These are phyloP conservation scores for Mantis religiosa DNA, from an alignment of 2,888 invertebrate genomes.

Conservation along the genomic window DNA sequence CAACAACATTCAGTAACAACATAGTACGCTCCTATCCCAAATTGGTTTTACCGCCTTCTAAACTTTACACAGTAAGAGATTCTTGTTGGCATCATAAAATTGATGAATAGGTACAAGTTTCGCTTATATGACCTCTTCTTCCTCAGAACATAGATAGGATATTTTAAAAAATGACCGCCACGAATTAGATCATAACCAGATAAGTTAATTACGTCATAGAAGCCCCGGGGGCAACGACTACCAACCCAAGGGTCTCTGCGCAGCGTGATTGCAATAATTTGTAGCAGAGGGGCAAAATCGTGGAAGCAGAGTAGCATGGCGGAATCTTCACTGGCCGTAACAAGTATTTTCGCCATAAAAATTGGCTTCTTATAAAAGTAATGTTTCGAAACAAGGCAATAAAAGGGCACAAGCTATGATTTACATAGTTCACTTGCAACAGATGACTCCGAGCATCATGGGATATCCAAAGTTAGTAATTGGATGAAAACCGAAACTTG, in stretches of 20 bases:
- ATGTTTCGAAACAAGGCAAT: background rate
- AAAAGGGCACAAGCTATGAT: background rate
- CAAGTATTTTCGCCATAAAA: slow-evolving; percentile 4
- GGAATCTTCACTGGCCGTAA: background rate
- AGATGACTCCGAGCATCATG: background rate
- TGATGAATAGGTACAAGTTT: background rate
- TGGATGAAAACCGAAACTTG: background rate
- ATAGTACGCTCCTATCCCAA: background rate
- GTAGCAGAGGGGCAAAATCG: background rate
- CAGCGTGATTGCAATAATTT: slow-evolving; percentile 7
- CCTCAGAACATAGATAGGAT: background rate
- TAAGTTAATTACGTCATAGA: slow-evolving; percentile 5
- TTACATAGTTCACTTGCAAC: background rate
- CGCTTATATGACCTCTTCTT: background rate
- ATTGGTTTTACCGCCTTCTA: background rate
- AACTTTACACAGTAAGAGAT: background rate
- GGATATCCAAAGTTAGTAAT: background rate
- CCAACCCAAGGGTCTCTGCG: background rate
- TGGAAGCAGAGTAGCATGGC: background rate
- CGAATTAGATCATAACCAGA: background rate
- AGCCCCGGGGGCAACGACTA: background rate
- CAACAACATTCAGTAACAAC: background rate
- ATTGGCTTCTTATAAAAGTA: background rate
- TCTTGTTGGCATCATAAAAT: background rate
- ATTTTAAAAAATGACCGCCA: background rate